These are phyloP conservation scores for Enteromius mattozi DNA, from an alignment of 2,797 vertebrate genomes.

Conservation along the genomic window DNA sequence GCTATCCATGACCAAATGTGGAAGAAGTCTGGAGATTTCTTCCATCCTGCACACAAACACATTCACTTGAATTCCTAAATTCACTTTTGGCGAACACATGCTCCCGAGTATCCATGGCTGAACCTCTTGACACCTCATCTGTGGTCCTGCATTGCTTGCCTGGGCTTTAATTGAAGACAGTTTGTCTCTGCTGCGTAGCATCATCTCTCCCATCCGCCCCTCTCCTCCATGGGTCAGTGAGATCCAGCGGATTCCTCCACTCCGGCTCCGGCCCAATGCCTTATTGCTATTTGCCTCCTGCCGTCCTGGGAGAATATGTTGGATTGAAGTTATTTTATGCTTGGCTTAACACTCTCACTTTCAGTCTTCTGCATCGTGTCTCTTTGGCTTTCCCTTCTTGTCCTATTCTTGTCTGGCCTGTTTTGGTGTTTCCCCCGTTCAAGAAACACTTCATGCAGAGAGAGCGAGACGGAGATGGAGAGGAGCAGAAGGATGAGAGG, in stretches of 20 bases:
- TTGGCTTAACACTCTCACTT: constrained; percentile 78
- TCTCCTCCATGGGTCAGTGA: constrained; percentile 80
- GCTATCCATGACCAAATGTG: background rate
- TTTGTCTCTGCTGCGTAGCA: constrained; percentile 75
- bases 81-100: constrained; percentile 42
- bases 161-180: constrained; percentile 82
- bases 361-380: constrained; percentile 82
- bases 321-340: constrained; percentile 83
- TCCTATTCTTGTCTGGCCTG: constrained; percentile 56
- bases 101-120: constrained; percentile 69
- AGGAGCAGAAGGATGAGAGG: constrained; percentile 61
- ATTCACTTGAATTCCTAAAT: constrained; percentile 40
- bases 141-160: constrained; percentile 74
- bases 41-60: background rate
- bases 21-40: background rate
- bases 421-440: constrained; percentile 66
- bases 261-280: constrained; percentile 65
- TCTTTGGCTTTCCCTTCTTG: constrained; percentile 68
- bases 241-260: constrained; percentile 72
- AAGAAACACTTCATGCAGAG: constrained; percentile 78
- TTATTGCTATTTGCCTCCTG: constrained; percentile 79
- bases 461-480: constrained; percentile 37
- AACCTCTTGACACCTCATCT: constrained; percentile 83
- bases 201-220: constrained; percentile 76
- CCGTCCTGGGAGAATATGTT: constrained; percentile 76